Evolutionary conservation across 2,797 vertebrate species (phyloP), one percentile per base, ranked within the genome.

Genomic region (Muraenolepis orangiensis): DNA sequence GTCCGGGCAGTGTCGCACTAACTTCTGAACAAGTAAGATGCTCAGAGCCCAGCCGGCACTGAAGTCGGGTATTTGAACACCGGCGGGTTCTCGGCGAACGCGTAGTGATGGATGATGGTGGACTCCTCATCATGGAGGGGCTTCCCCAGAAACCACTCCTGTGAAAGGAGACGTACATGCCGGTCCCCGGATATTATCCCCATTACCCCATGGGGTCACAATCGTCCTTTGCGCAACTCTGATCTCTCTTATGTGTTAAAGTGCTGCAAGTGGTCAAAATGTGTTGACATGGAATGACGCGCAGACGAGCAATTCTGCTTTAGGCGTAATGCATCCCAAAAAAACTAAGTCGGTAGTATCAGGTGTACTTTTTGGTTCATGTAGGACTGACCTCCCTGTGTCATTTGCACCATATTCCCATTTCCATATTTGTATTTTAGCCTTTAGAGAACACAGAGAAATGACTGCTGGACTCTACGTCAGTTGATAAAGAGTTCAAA

Each of bases 51-150:
- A 99, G 70, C 95, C 95, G 71, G 97, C 97, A 81, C 95, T 91
- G 83, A 99, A 98, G 91, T 98, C 98, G 98, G 97, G 91, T 97
- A 98, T 85, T 96, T 94, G 86, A 99, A 98, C 86, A 91, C 61
- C 1, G 94, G 91, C 69, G 97, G 97, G 85, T 98, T 96, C 92
- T 98, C 97, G 71, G 97, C 96, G 87, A 98, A 99, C 90, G 96
- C 97, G 29, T 99, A 99, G 93, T 99, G 98, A 92, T 99, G 98
- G 89, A 99, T 98, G 88, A 99, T 98, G 83, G 98, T 98, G 26
- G 97, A 96, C 86, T 99, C 96, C 81, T 95, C 94, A 68, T 99
- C 97, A 28, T 95, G 87, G 12, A 99, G 92, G 0, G 96, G 91
- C 92, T 96, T 98, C 75, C 97, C 97, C 72, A 98, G 94, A 92